Evolutionary conservation across 2,888 invertebrate genomes (phyloP), one percentile per base, ranked within the genome.

Genomic region (Coelinius sp.): DNA sequence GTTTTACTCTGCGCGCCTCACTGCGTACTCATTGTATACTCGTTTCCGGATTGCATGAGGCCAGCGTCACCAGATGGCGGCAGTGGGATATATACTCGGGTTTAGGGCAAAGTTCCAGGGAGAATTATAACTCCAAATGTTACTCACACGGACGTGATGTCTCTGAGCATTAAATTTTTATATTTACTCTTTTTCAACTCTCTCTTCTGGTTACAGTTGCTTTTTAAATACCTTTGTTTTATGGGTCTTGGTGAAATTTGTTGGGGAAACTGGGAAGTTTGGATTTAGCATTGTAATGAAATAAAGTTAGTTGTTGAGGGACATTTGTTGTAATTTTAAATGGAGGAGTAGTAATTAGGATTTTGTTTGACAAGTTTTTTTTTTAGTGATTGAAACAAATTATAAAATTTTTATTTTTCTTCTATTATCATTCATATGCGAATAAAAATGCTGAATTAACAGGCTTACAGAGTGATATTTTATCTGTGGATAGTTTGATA

Each of bases 11-110:
- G 25, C 44, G 31, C 59, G 38, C 5, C 22, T 1, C 63, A 24
- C 20, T 53, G 52, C 46, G 35, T 14, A 31, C 31, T 17, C 8
- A 31, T 2, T 35, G 6, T 35, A 35, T 35, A 35, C 59, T 35
- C 59, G 24, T 41, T 25, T 46, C 17, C 35, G 25, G 4, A 10
- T n/a, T 25, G 41, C 10, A 24, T 70, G 41, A 27, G 69, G 69
- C 52, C 69, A 70, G 25, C 63, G 25, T 22, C 52, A 63, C 63
- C 38, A 70, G 69, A 25, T 70, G 69, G 52, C 69, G 25, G 25
- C n/a, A 44, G 7, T 14, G 0, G 25, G 12, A 17, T 7, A 24
- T 22, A 12, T 2, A 7, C 20, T n/a, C 14, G 6, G 7, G 7
- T 62, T 6, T n/a, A n/a, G 41, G 41, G n/a, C n/a, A n/a, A 25